Evolutionary conservation across 2,797 vertebrate species (phyloP), one percentile per base, ranked within the genome.

Genomic region (Gymnothorax javanicus): DNA sequence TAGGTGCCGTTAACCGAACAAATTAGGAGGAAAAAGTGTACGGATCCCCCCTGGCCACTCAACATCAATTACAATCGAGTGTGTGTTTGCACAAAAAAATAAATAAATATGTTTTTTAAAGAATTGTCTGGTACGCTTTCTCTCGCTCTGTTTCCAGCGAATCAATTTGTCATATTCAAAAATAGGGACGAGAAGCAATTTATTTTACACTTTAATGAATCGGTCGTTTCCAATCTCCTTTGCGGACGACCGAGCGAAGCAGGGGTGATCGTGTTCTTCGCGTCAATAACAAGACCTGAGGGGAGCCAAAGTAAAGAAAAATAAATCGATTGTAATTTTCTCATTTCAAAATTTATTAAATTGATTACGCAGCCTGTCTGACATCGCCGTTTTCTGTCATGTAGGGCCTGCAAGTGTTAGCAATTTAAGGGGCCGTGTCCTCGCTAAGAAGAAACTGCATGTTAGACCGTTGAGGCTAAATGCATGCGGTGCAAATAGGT

Each of bases 161-260:
- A 95, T 95, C 95, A 95, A 95, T 96, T 95, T 95, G 94, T 96
- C 93, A 94, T 95, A 94, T 95, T 95, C 94, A 91, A 90, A 71
- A 84, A 90, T 89, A 86, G 91, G 93, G 93, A 94, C 91, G 93
- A 95, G 91, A 95, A 93, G 94, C 94, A 95, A 96, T 96, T 93
- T 95, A 95, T 95, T 95, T 94, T 92, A 95, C 95, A 95, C 93
- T 92, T 92, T 90, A 91, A 93, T 93, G 93, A 95, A 96, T 95
- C 93, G 94, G 93, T 94, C 91, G 91, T 95, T 95, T 94, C 92
- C 93, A 90, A 93, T 94, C 94, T 93, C 90, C 91, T 92, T 93
- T 92, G 94, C 94, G 95, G 94, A 95, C 94, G 94, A 23, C 94
- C 90, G 94, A 93, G 90, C 86, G 54, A 75, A 84, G 89, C 87